These are phyloP conservation scores for Tupaia chinensis DNA, from an alignment of 2,113 vertebrate genomes.

Conservation along the genomic window DNA sequence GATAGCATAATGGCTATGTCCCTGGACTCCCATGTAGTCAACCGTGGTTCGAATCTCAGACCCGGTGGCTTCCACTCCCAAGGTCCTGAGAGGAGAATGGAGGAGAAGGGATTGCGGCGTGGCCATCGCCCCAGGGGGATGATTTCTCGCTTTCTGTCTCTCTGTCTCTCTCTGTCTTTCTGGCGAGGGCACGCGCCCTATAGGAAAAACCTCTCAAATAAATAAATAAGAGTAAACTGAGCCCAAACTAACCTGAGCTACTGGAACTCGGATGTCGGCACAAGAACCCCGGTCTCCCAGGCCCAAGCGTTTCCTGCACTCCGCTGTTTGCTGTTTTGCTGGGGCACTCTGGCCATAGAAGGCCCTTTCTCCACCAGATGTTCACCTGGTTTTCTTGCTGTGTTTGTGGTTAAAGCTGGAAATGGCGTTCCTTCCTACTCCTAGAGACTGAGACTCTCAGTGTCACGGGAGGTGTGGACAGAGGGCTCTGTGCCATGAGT, in stretches of 20 bases:
- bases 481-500: not conserved
- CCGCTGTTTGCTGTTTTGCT: not conserved
- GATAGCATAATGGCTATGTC: too few relatives aligned
- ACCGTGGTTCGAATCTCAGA: too few relatives aligned
- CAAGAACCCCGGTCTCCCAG: not conserved
- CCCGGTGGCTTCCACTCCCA: too few relatives aligned
- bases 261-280: not conserved
- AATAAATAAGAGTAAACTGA: not conserved
- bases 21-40: too few relatives aligned
- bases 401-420: not conserved
- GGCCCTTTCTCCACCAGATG: not conserved
- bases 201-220: too few relatives aligned
- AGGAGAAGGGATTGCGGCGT: too few relatives aligned
- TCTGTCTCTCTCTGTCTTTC: too few relatives aligned
- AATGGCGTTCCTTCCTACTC: not conserved
- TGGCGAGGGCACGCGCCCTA: too few relatives aligned
- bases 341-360: not conserved
- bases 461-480: constrained; percentile 30
- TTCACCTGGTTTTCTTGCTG: not conserved
- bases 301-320: rapidly evolving
- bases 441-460: constrained; percentile 66
- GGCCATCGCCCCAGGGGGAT: too few relatives aligned
- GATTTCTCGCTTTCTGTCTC: too few relatives aligned
- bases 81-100: too few relatives aligned
- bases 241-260: not conserved